These are phyloP conservation scores for Rotaria magnacalcarata DNA, from an alignment of 2,888 invertebrate species.

Conservation along the genomic window DNA sequence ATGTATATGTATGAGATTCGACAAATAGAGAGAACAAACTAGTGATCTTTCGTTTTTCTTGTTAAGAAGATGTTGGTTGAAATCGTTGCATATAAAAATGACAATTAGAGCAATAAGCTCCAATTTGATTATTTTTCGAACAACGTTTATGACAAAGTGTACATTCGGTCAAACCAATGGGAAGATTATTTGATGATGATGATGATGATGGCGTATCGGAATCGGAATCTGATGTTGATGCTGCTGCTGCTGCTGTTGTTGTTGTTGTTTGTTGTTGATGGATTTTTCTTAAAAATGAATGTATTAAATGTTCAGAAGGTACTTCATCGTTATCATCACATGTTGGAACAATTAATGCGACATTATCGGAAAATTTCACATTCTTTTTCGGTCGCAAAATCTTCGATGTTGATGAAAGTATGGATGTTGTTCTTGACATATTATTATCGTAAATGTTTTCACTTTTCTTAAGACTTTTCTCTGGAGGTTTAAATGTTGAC, in stretches of 20 bases:
- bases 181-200: neutral
- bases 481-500: neutral
- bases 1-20: neutral
- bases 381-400: neutral
- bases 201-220: conserved; percentile 10
- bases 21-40: neutral
- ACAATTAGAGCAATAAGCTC: conserved; percentile 27
- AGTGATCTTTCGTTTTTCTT: neutral
- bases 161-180: conserved; percentile 1
- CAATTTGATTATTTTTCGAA: neutral
- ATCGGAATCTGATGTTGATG: neutral
- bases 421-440: neutral
- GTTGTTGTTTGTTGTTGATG: neutral
- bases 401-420: neutral
- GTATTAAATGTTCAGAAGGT: conserved; percentile 29
- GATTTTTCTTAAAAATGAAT: conserved; percentile 25
- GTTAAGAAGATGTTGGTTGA: neutral
- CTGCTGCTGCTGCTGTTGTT: too few species aligned
- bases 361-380: conserved; percentile 20
- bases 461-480: neutral
- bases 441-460: conserved; percentile 33
- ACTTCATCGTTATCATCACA: neutral
- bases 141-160: conserved; percentile 30
- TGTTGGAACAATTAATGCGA: conserved; percentile 27
- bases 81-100: conserved; percentile 29